Percentiles rank a stretch among this genome's conserved stretches.
These are phyloP conservation scores for Aphidius gifuensis DNA, from an alignment of 1,140 invertebrate species.

Conservation along the genomic window DNA sequence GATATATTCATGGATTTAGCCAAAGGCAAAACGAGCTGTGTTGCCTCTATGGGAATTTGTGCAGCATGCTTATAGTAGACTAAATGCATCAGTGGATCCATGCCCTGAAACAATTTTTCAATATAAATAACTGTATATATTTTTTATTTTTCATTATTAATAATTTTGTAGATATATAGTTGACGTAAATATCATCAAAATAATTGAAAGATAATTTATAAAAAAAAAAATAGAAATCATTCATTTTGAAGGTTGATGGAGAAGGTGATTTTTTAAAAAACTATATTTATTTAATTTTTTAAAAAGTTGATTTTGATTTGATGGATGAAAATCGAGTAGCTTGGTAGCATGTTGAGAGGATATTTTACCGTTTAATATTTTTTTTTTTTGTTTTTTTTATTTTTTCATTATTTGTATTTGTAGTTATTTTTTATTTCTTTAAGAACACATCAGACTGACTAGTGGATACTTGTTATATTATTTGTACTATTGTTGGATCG, in stretches of 20 bases:
- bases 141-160: background rate
- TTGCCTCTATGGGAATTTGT: constrained; percentile 43
- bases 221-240: too few relatives aligned
- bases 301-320: too few relatives aligned
- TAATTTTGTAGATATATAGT: too few relatives aligned
- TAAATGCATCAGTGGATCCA: constrained; percentile 3
- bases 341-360: constrained; percentile 41
- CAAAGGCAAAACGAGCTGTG: constrained; percentile 24
- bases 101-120: too few relatives aligned
- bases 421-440: constrained; percentile 16
- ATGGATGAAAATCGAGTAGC: constrained; percentile 23
- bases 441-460: constrained; percentile 31
- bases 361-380: constrained; percentile 26
- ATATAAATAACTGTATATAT: background rate
- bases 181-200: too few relatives aligned
- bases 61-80: constrained; percentile 43
- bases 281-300: too few relatives aligned
- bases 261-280: too few relatives aligned
- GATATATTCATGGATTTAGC: constrained; percentile 3
- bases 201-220: too few relatives aligned
- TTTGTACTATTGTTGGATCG: constrained; percentile 56
- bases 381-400: too few relatives aligned
- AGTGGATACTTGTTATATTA: constrained; percentile 49
- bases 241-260: too few relatives aligned
- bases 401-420: too few relatives aligned